These are phyloP conservation scores for Scomberomorus guttatus DNA, from an alignment of 2,797 vertebrate genomes.

Conservation along the genomic window DNA sequence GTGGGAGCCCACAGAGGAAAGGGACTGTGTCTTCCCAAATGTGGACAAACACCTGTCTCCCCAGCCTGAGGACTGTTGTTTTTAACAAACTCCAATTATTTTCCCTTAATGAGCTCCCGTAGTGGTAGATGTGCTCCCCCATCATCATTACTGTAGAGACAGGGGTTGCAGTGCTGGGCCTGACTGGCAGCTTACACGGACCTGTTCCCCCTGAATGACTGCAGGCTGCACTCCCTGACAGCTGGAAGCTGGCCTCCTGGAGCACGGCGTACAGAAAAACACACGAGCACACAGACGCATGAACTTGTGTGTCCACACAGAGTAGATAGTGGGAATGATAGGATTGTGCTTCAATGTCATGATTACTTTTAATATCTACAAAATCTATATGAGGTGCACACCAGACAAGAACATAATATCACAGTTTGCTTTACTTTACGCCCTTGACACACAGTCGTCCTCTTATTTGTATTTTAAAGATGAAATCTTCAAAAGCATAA, in stretches of 20 bases:
- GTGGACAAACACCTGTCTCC: slow-evolving; percentile 74
- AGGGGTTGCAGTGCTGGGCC: slow-evolving; percentile 67
- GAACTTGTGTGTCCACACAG: slow-evolving; percentile 6
- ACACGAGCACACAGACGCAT: slow-evolving; percentile 43
- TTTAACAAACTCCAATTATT: slow-evolving; percentile 85
- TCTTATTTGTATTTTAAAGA: not conserved
- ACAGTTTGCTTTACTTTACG: not conserved
- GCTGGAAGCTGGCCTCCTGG: slow-evolving; percentile 71
- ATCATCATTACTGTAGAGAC: slow-evolving; percentile 81
- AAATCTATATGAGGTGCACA: not conserved
- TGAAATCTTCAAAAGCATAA: not conserved
- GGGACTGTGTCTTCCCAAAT: slow-evolving; percentile 58
- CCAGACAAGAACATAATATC: slow-evolving; percentile 9
- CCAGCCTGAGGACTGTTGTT: slow-evolving; percentile 66
- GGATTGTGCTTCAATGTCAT: slow-evolving; percentile 33
- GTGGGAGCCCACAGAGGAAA: slow-evolving; percentile 41
- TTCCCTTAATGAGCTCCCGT: slow-evolving; percentile 83
- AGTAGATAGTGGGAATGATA: slow-evolving; percentile 5
- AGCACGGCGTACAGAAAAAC: slow-evolving; percentile 34
- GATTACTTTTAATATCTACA: slow-evolving; percentile 21
- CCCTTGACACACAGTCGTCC: not conserved
- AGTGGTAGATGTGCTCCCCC: slow-evolving; percentile 70
- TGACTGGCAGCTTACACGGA: slow-evolving; percentile 83
- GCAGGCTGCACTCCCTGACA: slow-evolving; percentile 79
- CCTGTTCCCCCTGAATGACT: slow-evolving; percentile 82